These are phyloP conservation scores for Thaumatotibia leucotreta DNA, from an alignment of 1,140 invertebrate genomes.

Conservation along the genomic window DNA sequence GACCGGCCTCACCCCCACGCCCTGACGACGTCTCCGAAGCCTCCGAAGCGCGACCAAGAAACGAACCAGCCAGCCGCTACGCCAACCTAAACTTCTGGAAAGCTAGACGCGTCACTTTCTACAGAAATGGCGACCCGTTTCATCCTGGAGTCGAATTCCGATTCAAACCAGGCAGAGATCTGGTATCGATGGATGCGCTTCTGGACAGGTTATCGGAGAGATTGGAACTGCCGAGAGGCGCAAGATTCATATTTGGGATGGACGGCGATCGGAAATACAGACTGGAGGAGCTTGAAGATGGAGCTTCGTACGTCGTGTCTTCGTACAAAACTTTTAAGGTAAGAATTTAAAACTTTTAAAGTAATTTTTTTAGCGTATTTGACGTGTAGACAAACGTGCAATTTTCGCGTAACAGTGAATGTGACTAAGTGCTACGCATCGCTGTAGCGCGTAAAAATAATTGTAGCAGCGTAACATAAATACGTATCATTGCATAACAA, in stretches of 20 bases:
- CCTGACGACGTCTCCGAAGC: conserved; percentile 64
- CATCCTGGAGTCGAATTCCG: conserved; percentile 92
- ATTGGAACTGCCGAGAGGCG: conserved; percentile 89
- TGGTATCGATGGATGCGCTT: conserved; percentile 90
- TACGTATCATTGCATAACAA: no score
- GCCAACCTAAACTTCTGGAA: conserved; percentile 91
- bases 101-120: conserved; percentile 91
- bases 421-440: no score
- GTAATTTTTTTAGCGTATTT: no score
- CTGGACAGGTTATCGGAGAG: conserved; percentile 89
- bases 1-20: conserved; percentile 63
- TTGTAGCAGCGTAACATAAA: neutral
- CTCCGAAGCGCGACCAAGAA: conserved; percentile 53
- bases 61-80: conserved; percentile 79
- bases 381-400: no score
- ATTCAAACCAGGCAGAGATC: conserved; percentile 91
- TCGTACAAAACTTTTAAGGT: conserved; percentile 96
- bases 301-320: conserved; percentile 93
- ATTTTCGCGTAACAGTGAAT: no score
- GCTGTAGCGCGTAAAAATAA: no score
- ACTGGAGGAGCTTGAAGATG: conserved; percentile 92
- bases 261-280: conserved; percentile 90
- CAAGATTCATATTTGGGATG: conserved; percentile 92
- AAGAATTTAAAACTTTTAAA: no score
- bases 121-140: conserved; percentile 95